Percentiles rank a stretch among this genome's conserved stretches.
Evolutionary conservation across 2,113 vertebrate species (phyloP).

Genomic region (Ptilonorhynchus violaceus): DNA sequence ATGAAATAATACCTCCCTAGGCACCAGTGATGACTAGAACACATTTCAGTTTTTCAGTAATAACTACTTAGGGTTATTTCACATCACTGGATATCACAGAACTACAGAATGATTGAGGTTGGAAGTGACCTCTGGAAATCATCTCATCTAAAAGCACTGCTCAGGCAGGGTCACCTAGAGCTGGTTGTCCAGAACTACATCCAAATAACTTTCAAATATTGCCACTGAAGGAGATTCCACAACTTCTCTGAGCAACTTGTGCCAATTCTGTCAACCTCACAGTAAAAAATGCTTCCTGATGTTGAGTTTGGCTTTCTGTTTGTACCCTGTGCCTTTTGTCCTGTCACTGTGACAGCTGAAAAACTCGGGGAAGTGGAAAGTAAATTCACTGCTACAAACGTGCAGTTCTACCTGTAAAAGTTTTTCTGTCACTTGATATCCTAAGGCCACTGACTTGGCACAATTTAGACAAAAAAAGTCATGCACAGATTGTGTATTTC

Average conservation of each 20-base stretch:
- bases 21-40: background rate
- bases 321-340: background rate
- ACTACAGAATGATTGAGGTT: background rate
- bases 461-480: background rate
- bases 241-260: background rate
- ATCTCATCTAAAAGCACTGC: background rate
- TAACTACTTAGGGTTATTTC: background rate
- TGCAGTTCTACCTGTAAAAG: background rate
- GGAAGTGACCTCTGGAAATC: background rate
- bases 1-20: background rate
- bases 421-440: background rate
- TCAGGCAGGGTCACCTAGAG: background rate
- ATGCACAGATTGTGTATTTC: background rate
- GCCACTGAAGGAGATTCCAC: background rate
- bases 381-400: background rate
- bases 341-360: background rate
- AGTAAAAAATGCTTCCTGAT: background rate
- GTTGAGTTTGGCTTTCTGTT: background rate
- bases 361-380: background rate
- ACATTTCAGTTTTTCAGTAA: background rate
- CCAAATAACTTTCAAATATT: background rate
- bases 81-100: background rate
- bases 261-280: background rate
- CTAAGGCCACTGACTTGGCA: background rate
- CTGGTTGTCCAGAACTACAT: background rate